Evolutionary conservation across 2,888 invertebrate species (phyloP), one percentile per base, ranked within the genome.

Genomic region (Lepidocyrtinus sp.): DNA sequence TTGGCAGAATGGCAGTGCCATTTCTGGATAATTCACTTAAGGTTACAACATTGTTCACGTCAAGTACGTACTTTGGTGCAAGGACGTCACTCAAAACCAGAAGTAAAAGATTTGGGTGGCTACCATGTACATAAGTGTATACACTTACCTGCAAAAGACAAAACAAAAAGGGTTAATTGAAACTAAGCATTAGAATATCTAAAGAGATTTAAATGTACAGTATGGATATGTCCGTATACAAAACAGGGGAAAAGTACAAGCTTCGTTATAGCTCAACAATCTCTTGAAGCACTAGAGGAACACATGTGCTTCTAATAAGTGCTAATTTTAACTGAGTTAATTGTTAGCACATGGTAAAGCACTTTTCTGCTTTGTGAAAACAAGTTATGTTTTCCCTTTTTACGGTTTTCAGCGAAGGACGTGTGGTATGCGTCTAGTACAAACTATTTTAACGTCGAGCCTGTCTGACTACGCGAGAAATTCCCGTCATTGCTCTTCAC

Each of bases 301-400:
- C n/a, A n/a, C n/a, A n/a, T n/a, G 24, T 55, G 26, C 25, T 70
- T 1, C 15, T 61, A 71, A 71, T 71, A 61, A 27, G 61, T 21
- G 61, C 70, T 76, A 76, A 68, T 68, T 36, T 68, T 62, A 26
- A 76, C 50, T 70, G 46, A 69, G 69, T 76, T 69, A 76, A 69
- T 69, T 63, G 70, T 69, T 76, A 70, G 70, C 75, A 76, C 63
- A 76, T 70, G 75, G 64, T 64, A 69, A 36, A 75, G 36, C 36
- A 36, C 36, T 63, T 46, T 61, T 65, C 62, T 3, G 55, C 63
- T 36, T 67, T 55, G 61, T 61, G 21, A 27, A 68, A 75, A 75
- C 36, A 19, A 64, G 19, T 64, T 71, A 12, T 63, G n/a, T n/a
- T n/a, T n/a, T n/a, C n/a, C n/a, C n/a, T n/a, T n/a, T n/a, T n/a